phyloP scores from a whole-genome alignment of 2,113 vertebrate species.

The Colinus virginianus region DNA sequence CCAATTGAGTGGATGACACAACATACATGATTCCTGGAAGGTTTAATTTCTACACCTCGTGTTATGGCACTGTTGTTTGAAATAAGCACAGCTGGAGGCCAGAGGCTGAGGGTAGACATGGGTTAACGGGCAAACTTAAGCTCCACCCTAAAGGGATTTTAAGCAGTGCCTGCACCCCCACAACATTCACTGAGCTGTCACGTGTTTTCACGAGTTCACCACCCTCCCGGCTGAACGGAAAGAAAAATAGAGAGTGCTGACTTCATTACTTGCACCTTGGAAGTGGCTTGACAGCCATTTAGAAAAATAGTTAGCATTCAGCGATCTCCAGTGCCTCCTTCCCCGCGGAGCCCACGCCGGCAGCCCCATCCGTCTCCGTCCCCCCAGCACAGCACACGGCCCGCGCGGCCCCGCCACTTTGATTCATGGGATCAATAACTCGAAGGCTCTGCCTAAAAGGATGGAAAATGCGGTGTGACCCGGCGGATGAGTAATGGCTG shows the following conservation, averaged over 20 bases:
- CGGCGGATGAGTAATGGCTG: background rate
- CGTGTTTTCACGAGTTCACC: accelerated
- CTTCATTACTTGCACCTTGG: background rate
- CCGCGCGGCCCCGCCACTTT: accelerated
- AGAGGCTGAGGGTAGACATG: background rate
- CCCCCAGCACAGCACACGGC: accelerated
- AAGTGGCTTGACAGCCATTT: slow-evolving; percentile 5
- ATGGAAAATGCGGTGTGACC: background rate
- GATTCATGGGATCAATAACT: background rate
- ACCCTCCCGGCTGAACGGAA: background rate
- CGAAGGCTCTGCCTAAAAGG: background rate
- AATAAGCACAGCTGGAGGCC: background rate
- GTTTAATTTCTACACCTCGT: background rate
- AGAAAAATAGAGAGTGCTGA: background rate
- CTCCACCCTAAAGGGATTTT: background rate
- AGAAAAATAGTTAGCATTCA: slow-evolving; percentile 15
- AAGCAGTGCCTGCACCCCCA: background rate
- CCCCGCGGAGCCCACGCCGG: background rate
- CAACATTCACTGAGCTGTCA: background rate
- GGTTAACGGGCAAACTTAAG: background rate
- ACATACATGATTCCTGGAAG: background rate
- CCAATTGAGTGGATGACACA: background rate
- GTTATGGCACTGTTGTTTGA: background rate
- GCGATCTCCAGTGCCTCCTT: background rate
- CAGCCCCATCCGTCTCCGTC: background rate